These are phyloP conservation scores for Phrynocephalus guinanensis DNA, from an alignment of 2,797 vertebrate genomes.

Conservation along the genomic window DNA sequence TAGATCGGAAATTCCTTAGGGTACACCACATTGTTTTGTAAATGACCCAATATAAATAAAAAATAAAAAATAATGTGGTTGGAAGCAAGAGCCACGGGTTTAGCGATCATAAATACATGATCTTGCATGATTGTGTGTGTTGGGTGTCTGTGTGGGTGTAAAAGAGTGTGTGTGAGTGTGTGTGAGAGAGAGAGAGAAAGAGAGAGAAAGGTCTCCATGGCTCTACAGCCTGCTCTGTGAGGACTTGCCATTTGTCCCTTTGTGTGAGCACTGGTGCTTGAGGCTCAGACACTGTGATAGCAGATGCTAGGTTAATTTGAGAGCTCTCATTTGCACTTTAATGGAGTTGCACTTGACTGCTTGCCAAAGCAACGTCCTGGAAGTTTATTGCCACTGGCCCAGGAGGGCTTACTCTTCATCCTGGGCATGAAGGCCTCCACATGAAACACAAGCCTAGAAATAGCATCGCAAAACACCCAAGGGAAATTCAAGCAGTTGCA, in stretches of 20 bases:
- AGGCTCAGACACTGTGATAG: not conserved
- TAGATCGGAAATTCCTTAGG: not conserved
- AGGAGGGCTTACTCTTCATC: not conserved
- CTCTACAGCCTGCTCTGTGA: not conserved
- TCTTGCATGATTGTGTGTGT: too few species aligned
- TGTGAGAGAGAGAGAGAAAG: too few species aligned
- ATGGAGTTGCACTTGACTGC: conserved; percentile 17
- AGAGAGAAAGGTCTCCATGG: not conserved
- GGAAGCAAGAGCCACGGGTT: not conserved
- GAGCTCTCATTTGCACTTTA: conserved; percentile 36
- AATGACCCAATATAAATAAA: not conserved
- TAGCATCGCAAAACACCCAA: not conserved
- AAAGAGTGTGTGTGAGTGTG: not conserved
- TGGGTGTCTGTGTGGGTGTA: not conserved
- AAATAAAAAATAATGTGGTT: not conserved
- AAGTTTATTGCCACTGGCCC: conserved; percentile 6
- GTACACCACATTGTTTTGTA: not conserved
- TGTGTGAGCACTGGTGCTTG: not conserved
- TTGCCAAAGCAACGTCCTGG: conserved; percentile 5
- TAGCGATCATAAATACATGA: not conserved
- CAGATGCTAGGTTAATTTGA: conserved; percentile 22
- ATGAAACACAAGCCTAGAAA: not conserved
- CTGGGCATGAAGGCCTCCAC: not conserved
- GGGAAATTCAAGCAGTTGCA: not conserved
- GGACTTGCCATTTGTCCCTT: not conserved